These are phyloP conservation scores for Aspidiotus destructor DNA, from an alignment of 2,888 invertebrate species.

Conservation along the genomic window DNA sequence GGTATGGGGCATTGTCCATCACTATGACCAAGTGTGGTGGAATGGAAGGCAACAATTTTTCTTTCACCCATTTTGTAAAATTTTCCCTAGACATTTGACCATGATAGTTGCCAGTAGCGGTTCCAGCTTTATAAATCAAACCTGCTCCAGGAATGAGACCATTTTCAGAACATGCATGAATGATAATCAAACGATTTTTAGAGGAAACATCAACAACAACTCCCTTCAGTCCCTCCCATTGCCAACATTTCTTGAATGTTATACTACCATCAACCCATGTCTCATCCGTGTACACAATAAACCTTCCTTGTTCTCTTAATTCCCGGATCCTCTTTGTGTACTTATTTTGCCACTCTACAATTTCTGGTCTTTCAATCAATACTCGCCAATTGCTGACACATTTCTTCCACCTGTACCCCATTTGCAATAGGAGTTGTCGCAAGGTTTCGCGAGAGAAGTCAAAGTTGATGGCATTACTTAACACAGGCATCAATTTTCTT, in stretches of 20 bases:
- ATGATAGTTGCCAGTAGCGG: slow-evolving; percentile 5
- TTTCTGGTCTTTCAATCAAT: slow-evolving; percentile 6
- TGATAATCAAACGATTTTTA: slow-evolving; percentile 5
- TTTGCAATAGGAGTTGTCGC: background rate
- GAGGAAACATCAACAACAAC: background rate
- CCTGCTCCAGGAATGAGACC: background rate
- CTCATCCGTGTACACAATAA: slow-evolving; percentile 1
- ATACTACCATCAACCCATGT: background rate
- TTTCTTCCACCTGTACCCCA: slow-evolving; percentile 8
- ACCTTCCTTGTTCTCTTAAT: background rate
- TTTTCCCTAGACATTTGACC: background rate
- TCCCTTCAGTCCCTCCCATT: slow-evolving; percentile 5
- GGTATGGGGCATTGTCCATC: slow-evolving; percentile 26
- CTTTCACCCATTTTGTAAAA: slow-evolving; percentile 3
- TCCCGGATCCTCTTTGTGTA: slow-evolving; percentile 8
- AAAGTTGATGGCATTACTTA: slow-evolving; percentile 3
- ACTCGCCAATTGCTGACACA: slow-evolving; percentile 1
- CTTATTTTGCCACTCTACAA: background rate
- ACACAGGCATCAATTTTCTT: slow-evolving; percentile 6
- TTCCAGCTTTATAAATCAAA: background rate
- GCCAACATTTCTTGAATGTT: slow-evolving; percentile 11
- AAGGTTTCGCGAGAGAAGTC: background rate
- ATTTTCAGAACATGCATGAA: slow-evolving; percentile 3
- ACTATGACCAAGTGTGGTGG: slow-evolving; percentile 14
- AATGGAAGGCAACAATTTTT: background rate